Base-by-base conservation (phyloP, 1,140 invertebrate species). In the Hylyphantes graminicola region DNA sequence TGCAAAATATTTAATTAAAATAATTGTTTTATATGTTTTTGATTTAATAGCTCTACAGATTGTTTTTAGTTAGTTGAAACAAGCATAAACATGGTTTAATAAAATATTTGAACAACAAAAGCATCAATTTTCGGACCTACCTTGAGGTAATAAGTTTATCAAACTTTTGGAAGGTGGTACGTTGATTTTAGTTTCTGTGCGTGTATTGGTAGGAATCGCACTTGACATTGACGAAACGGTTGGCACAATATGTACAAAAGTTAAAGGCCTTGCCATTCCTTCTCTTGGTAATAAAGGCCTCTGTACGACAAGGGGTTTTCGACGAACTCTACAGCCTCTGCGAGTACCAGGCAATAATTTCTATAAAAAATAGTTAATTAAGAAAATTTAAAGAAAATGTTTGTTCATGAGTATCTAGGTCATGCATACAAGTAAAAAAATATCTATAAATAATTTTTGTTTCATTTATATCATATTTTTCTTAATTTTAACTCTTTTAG, bases 201-300 rank as follows among this genome's bases (percentile, higher is more conserved):
- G 55, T 54, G 61, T 59, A 54, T 54, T 76, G 54, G 78, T 53
- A 51, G 85, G 78, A 57, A 85, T 76, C 53, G 76, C 78, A 70
- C 54, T 50, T 55, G 77, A 68, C 57, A 85, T 61, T 51, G 77
- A 78, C 57, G 85, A 85, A 70, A 63, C 55, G 61, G 85, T 81
- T 81, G 85, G 85, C 77, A 85, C 70, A 76, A 85, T 21, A 68
- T 81, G 77, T 12, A 85, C 85, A 65, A 81, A n/a, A 35, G 85
- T 85, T 78, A 85, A 81, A 67, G 85, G 85, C 64, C 75, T 80
- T 57, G 77, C 19, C 57, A 81, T 81, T 59, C 78, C 77, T 70
- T 78, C 77, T 17, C 85, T 70, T 54, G 85, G 85, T 19, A 85
- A 53, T 19, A 85, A 57, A 21, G 85, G 85, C 54, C 78, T 67